Percentiles rank a stretch among this genome's conserved stretches.
These are phyloP conservation scores for Heteromyza rotundicornis DNA, from an alignment of 2,888 invertebrate genomes.

Conservation along the genomic window DNA sequence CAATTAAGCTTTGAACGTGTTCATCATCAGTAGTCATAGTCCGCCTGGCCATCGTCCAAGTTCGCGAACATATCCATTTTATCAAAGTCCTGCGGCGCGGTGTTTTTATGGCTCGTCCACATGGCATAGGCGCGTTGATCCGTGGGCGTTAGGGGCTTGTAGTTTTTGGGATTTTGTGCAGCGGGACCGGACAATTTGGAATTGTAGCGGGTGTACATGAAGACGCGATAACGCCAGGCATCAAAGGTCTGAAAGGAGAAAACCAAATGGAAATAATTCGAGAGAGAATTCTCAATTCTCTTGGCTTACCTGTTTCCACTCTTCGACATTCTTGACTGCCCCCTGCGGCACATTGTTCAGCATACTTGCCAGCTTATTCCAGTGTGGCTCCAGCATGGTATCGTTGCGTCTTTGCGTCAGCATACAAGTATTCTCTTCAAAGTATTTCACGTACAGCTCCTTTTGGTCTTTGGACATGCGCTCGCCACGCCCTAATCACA, in stretches of 20 bases:
- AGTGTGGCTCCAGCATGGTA: conserved; percentile 49
- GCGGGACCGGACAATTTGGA: conserved; percentile 53
- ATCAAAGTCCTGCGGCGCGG: conserved; percentile 49
- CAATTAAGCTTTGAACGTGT: too few relatives aligned
- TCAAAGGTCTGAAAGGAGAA: conserved; percentile 45
- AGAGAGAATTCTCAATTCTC: neutral
- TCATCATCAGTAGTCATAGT: conserved; percentile 54
- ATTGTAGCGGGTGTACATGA: conserved; percentile 58
- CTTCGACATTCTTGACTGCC: conserved; percentile 55
- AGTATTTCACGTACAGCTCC: conserved; percentile 54
- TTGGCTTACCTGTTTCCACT: conserved; percentile 49
- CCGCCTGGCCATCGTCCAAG: conserved; percentile 48
- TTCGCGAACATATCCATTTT: conserved; percentile 54
- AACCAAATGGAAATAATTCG: neutral
- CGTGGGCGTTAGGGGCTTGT: conserved; percentile 53
- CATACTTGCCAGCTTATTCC: conserved; percentile 51
- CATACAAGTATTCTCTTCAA: conserved; percentile 57
- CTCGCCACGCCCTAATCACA: conserved; percentile 50
- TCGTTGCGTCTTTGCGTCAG: conserved; percentile 54
- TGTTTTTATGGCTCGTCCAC: conserved; percentile 57
- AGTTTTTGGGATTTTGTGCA: conserved; percentile 54
- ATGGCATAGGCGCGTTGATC: conserved; percentile 56
- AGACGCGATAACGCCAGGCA: conserved; percentile 57
- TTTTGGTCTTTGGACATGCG: conserved; percentile 58
- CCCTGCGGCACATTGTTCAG: conserved; percentile 56